A percentile compares a stretch with the other conserved stretches of the same genome.
Evolutionary conservation across 2,113 vertebrate species (phyloP).

Genomic region (Ageneiosus marmoratus): DNA sequence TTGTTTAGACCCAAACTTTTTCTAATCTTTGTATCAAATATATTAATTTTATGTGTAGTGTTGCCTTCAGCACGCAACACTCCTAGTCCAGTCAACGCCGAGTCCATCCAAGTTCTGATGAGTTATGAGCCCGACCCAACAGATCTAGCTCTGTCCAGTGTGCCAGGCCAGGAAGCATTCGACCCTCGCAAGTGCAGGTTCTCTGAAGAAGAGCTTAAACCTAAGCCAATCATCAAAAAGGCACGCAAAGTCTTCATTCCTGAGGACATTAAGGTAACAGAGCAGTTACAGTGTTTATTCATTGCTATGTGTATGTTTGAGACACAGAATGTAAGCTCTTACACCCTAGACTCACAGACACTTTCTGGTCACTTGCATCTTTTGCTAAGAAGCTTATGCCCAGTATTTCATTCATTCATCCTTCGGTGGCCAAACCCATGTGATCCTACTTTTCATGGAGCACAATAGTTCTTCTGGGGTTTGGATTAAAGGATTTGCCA

Average conservation of each 20-base stretch:
- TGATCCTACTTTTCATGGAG: constrained; percentile 60
- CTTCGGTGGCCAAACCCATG: constrained; percentile 8
- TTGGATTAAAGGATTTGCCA: constrained; percentile 72
- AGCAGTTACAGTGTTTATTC: not conserved
- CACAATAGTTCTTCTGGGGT: constrained; percentile 59
- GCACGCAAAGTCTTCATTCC: constrained; percentile 97
- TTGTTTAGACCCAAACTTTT: not conserved
- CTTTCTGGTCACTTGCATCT: not conserved
- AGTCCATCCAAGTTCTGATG: constrained; percentile 90
- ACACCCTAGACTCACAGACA: not conserved
- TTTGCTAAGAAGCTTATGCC: constrained; percentile 69
- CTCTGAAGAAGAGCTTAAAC: constrained; percentile 94
- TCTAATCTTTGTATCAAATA: not conserved
- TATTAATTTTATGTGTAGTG: constrained; percentile 53
- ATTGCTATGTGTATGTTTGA: not conserved
- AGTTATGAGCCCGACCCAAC: constrained; percentile 93
- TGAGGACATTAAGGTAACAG: constrained; percentile 93
- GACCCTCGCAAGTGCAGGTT: constrained; percentile 97
- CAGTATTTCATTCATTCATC: constrained; percentile 57
- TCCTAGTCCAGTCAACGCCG: constrained; percentile 93
- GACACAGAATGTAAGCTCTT: not conserved
- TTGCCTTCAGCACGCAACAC: constrained; percentile 82
- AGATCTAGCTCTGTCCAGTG: constrained; percentile 94
- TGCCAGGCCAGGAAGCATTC: constrained; percentile 96
- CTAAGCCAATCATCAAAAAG: constrained; percentile 98